These are phyloP conservation scores for Spisula subtruncata DNA, from an alignment of 2,888 invertebrate genomes.

Conservation along the genomic window DNA sequence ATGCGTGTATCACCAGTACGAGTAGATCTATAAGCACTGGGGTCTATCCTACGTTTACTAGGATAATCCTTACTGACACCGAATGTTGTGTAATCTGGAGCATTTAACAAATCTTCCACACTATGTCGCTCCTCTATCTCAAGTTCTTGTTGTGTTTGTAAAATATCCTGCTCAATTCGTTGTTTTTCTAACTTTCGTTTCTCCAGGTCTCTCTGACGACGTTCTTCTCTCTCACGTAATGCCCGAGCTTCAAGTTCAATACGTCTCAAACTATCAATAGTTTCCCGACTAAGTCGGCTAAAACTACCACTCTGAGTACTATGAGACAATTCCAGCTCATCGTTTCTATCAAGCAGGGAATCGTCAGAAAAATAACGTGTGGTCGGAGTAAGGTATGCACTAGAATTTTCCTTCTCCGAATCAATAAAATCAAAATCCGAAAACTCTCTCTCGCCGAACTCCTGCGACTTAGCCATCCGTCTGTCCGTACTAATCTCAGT, in stretches of 20 bases:
- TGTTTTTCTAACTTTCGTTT: slow-evolving; percentile 81
- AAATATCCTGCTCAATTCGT: slow-evolving; percentile 82
- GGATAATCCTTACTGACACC: slow-evolving; percentile 53
- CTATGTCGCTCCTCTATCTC: slow-evolving; percentile 83
- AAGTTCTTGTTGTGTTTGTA: slow-evolving; percentile 81
- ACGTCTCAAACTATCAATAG: slow-evolving; percentile 78
- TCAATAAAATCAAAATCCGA: slow-evolving; percentile 73
- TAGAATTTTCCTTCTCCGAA: slow-evolving; percentile 67
- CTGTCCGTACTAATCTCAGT: slow-evolving; percentile 60
- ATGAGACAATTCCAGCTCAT: slow-evolving; percentile 82
- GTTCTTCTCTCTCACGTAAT: slow-evolving; percentile 80
- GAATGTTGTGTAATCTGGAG: slow-evolving; percentile 47
- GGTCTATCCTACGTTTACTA: slow-evolving; percentile 54
- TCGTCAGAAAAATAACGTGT: slow-evolving; percentile 81
- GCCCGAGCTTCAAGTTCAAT: slow-evolving; percentile 82
- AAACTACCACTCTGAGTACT: slow-evolving; percentile 72
- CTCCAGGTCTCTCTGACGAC: slow-evolving; percentile 79
- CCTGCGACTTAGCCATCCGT: slow-evolving; percentile 77
- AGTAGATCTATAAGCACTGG: slow-evolving; percentile 49
- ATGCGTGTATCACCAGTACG: slow-evolving; percentile 33
- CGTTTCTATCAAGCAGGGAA: slow-evolving; percentile 79
- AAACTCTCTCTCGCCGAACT: slow-evolving; percentile 72
- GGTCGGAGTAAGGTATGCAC: slow-evolving; percentile 64
- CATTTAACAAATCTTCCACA: slow-evolving; percentile 82
- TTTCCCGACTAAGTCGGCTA: slow-evolving; percentile 77